These are phyloP conservation scores for Muntiacus reevesi DNA, from an alignment of 2,113 vertebrate species.

Conservation along the genomic window DNA sequence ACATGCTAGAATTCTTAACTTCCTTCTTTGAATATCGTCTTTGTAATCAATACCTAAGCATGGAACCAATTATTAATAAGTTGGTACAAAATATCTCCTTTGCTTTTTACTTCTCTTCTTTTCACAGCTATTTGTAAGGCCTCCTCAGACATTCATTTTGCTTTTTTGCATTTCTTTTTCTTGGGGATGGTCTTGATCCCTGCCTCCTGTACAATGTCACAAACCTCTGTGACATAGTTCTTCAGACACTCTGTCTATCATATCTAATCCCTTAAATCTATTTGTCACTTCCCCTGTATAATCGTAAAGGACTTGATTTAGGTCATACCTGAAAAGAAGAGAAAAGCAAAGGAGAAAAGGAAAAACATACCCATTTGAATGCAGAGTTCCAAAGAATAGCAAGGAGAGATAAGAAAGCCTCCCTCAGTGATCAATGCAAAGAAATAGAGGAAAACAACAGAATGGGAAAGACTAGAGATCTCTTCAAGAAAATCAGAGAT, in stretches of 20 bases:
- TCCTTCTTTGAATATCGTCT: neutral
- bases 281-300: neutral
- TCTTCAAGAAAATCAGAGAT: neutral
- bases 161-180: neutral
- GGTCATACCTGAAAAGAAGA: neutral
- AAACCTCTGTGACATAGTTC: neutral
- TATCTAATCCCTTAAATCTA: neutral
- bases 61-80: neutral
- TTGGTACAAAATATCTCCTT: neutral
- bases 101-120: neutral
- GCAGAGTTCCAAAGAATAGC: neutral
- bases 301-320: neutral
- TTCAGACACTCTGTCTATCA: neutral
- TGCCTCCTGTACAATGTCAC: neutral
- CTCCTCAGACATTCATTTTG: neutral
- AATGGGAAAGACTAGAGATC: neutral
- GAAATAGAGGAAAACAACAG: neutral
- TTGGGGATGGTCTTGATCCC: neutral
- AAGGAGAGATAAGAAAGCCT: neutral
- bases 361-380: neutral
- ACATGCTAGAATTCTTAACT: neutral
- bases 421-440: neutral
- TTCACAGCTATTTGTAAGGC: neutral
- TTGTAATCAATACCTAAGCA: neutral
- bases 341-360: neutral